Evolutionary conservation across 2,797 vertebrate genomes (phyloP), one percentile per base, ranked within the genome.

Genomic region (Acrossocheilus fasciatus): DNA sequence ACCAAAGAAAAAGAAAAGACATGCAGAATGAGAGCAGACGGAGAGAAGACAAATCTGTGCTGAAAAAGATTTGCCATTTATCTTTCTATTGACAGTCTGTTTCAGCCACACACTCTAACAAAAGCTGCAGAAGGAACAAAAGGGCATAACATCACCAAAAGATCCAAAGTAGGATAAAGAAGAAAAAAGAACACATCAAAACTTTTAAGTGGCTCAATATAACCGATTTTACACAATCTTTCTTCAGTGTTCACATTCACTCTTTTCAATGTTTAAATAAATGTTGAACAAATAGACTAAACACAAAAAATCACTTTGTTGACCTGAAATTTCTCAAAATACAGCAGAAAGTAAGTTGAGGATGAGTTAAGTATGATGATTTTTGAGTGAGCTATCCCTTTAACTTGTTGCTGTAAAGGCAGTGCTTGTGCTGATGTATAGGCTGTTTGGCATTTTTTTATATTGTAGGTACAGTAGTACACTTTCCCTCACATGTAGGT

Each of bases 61-160:
- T 83, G 43, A 80, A 69, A 87, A 82, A 45, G 41, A 75, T 57
- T 81, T n/a, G 54, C 50, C 86, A 87, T 89, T 89, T 81, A 87
- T 88, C 88, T 83, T 85, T 62, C 70, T 85, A 87, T 83, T 83
- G 79, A 85, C 87, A 76, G 20, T 59, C 36, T 73, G 57, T 54
- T 64, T 87, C 85, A 85, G 50, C 50, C 64, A 80, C 75, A 78
- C 69, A 57, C 50, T 43, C 66, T 70, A 34, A 86, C 54, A 87
- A 57, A 52, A 70, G 52, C 68, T 74, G 14, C 20, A 57, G 26
- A 83, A 73, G 54, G 45, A 69, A 83, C 85, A 84, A 75, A 74
- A 81, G 78, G 78, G 18, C 84, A 81, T 64, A 81, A 41, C 23
- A 81, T 66, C 54, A 64, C 34, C 30, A 64, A 50, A 75, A 81